Conservation (phyloP, 2,113 vertebrate species). For the Apistogramma diplotaenia region DNA sequence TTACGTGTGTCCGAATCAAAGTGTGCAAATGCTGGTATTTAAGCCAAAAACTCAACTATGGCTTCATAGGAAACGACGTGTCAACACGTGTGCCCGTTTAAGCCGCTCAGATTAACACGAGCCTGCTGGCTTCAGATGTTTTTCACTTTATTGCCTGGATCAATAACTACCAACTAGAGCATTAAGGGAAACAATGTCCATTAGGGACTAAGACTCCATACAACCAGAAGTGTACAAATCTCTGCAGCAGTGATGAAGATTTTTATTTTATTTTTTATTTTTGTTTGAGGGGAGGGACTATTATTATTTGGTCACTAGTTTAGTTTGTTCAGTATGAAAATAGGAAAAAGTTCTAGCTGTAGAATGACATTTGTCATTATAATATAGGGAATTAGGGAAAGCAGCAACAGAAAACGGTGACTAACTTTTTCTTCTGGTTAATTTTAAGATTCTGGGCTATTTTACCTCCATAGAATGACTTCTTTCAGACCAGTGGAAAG, state of each 20-base stretch:
- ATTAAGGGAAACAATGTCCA: background rate
- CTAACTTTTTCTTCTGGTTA: too few species aligned
- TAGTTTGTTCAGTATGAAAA: too few species aligned
- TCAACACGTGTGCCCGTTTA: background rate
- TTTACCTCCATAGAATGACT: background rate
- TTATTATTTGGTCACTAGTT: background rate
- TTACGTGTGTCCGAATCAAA: too few species aligned
- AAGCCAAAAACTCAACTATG: background rate
- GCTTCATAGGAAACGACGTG: background rate
- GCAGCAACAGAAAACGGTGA: too few species aligned
- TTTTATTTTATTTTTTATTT: background rate
- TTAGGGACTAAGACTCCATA: background rate
- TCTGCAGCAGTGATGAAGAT: background rate
- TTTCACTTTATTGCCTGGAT: too few species aligned
- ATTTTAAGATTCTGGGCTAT: background rate
- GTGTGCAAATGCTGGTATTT: background rate
- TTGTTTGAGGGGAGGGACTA: too few species aligned
- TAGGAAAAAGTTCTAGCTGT: too few species aligned
- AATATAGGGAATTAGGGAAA: too few species aligned
- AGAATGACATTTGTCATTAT: too few species aligned
- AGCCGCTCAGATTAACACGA: background rate
- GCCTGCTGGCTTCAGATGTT: too few species aligned
- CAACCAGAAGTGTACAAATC: background rate
- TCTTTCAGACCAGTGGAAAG: background rate
- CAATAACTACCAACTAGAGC: background rate